Conservation (phyloP, 23 tunicate genomes). For the Diplosoma virens region DNA sequence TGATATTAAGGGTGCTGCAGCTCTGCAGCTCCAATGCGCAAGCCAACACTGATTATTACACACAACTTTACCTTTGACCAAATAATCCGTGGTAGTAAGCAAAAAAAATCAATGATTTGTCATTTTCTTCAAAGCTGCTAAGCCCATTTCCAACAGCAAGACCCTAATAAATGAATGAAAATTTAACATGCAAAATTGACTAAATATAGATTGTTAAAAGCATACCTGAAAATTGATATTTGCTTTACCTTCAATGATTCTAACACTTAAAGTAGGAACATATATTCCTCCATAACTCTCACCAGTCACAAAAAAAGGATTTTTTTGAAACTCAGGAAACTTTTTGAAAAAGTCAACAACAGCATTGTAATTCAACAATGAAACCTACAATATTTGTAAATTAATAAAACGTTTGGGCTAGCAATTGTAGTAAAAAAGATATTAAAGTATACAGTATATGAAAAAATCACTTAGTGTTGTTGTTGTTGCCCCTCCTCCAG, state of each 20-base stretch:
- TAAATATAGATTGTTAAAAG: neutral
- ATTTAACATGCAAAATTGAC: neutral
- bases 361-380: constrained; percentile 69
- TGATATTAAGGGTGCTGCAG: too few species aligned
- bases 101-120: constrained; percentile 71
- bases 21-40: too few species aligned
- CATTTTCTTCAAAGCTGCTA: constrained; percentile 52
- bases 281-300: constrained; percentile 90
- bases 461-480: too few species aligned
- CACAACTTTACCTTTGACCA: constrained; percentile 76
- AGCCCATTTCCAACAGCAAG: constrained; percentile 92
- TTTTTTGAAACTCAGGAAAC: constrained; percentile 63
- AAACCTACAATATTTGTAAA: constrained; percentile 36
- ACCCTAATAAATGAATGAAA: constrained; percentile 42
- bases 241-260: constrained; percentile 37
- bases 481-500: too few species aligned
- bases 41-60: too few species aligned
- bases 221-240: constrained; percentile 71
- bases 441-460: too few species aligned
- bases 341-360: constrained; percentile 67
- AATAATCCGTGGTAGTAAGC: constrained; percentile 93
- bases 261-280: constrained; percentile 63
- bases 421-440: too few species aligned
- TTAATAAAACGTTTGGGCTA: too few species aligned
- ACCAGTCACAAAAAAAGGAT: constrained; percentile 61